These are phyloP conservation scores for Andinoacara biseriatus DNA, from an alignment of 2,113 vertebrate species.

Conservation along the genomic window DNA sequence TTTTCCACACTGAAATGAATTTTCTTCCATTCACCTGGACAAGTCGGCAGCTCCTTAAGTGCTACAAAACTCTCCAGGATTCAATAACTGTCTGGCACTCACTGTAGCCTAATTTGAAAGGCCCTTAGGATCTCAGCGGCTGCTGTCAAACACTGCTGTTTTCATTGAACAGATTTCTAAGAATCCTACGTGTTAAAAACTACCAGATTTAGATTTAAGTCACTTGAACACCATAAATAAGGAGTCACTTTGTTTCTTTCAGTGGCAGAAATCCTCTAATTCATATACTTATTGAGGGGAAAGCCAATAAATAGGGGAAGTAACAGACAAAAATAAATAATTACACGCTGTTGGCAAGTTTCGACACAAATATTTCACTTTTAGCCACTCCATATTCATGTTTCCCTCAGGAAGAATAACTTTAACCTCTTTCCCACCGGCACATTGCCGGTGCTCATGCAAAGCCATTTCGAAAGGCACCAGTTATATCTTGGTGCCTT, in stretches of 20 bases:
- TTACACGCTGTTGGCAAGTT: not conserved
- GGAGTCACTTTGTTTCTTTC: constrained; percentile 22
- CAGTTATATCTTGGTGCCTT: not conserved
- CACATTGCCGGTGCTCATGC: not conserved
- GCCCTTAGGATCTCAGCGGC: constrained; percentile 49
- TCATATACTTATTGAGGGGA: constrained; percentile 17
- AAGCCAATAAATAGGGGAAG: constrained; percentile 13
- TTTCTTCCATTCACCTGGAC: constrained; percentile 68
- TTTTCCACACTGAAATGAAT: constrained; percentile 56
- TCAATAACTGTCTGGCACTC: constrained; percentile 74
- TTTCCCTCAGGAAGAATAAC: constrained; percentile 1
- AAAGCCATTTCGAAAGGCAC: not conserved
- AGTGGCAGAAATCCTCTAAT: constrained; percentile 9
- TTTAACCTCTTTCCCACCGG: not conserved
- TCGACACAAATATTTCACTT: not conserved
- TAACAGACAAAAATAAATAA: constrained; percentile 25
- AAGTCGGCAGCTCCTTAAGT: constrained; percentile 55
- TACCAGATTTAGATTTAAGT: constrained; percentile 45
- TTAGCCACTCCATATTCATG: not conserved
- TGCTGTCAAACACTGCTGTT: constrained; percentile 65
- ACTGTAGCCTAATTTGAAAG: constrained; percentile 55
- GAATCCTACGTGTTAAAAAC: constrained; percentile 54
- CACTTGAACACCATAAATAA: constrained; percentile 38
- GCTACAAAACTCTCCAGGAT: constrained; percentile 68
- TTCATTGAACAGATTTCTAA: constrained; percentile 66